Conservation (phyloP, 2,888 invertebrate species). For the Drosophila stalkeri region DNA sequence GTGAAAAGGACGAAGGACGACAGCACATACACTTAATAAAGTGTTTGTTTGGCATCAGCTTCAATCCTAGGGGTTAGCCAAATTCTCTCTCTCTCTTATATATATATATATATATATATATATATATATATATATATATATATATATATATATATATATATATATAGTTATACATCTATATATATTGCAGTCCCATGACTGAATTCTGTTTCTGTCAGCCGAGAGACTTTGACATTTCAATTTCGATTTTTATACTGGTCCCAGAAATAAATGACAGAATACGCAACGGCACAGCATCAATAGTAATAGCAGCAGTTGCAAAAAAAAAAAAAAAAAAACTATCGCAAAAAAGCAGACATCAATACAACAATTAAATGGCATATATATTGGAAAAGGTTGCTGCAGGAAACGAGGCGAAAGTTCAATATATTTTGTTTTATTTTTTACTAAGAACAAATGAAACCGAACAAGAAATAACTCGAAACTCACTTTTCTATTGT, state of each 20-base stretch:
- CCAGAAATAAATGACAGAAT: constrained; percentile 4
- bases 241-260: constrained; percentile 10
- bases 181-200: constrained; percentile 14
- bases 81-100: not conserved
- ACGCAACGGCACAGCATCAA: not conserved
- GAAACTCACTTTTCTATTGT: not conserved
- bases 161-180: not conserved
- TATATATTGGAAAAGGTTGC: constrained; percentile 4
- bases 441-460: not conserved
- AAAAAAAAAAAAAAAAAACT: constrained; percentile 3
- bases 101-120: not conserved
- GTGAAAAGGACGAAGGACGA: constrained; percentile 46
- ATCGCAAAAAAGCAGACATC: not conserved
- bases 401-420: not conserved
- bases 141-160: not conserved
- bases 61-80: constrained; percentile 23
- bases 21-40: constrained; percentile 64
- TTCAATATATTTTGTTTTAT: not conserved
- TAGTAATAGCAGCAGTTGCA: no score
- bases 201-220: constrained; percentile 29
- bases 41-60: constrained; percentile 57
- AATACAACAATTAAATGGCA: constrained; percentile 8
- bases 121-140: not conserved
- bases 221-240: constrained; percentile 31
- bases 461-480: not conserved